These are phyloP conservation scores for Cactoblastis cactorum DNA, from an alignment of 2,888 invertebrate species.

Conservation along the genomic window DNA sequence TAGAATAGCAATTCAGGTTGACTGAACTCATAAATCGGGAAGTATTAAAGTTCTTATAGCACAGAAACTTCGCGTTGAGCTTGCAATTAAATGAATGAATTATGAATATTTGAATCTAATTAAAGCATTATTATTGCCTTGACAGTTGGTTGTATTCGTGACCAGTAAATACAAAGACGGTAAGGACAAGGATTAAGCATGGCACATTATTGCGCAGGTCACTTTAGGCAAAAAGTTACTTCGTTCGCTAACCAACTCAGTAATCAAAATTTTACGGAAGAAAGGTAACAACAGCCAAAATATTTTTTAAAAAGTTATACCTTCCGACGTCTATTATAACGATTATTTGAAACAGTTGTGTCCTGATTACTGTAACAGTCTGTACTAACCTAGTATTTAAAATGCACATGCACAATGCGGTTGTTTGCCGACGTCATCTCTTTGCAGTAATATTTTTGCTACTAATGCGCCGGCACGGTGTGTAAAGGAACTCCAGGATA, in stretches of 20 bases:
- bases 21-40: no score
- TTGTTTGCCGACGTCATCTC: slow-evolving; percentile 71
- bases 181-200: neutral
- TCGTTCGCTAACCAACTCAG: neutral
- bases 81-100: no score
- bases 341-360: slow-evolving; percentile 31
- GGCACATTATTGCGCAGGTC: slow-evolving; percentile 14
- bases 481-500: slow-evolving; percentile 57
- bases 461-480: slow-evolving; percentile 73
- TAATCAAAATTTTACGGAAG: neutral
- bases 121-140: neutral
- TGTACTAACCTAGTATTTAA: slow-evolving; percentile 69
- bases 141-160: neutral
- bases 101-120: neutral
- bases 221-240: slow-evolving; percentile 12
- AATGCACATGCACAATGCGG: slow-evolving; percentile 75
- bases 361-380: slow-evolving; percentile 62
- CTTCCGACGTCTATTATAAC: neutral
- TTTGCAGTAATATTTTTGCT: slow-evolving; percentile 77
- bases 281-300: neutral
- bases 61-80: no score
- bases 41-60: no score
- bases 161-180: neutral
- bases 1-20: no score
- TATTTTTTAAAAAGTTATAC: slow-evolving; percentile 1